These are phyloP conservation scores for Neosilurus hyrtlii DNA, from an alignment of 2,797 vertebrate genomes.

Conservation along the genomic window DNA sequence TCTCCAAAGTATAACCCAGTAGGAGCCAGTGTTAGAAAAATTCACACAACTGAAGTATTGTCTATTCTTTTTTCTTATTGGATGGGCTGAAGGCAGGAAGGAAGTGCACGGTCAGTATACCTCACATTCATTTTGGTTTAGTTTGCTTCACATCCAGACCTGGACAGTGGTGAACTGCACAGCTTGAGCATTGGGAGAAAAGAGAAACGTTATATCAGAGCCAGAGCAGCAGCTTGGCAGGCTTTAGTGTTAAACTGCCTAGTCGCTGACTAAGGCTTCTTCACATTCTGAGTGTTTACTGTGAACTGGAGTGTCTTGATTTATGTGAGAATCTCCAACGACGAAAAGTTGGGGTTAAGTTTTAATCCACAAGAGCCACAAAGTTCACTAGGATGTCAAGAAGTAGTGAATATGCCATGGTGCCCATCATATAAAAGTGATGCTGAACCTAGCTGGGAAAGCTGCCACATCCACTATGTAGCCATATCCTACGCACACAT, in stretches of 20 bases:
- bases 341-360: not conserved
- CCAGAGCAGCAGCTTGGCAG: conserved; percentile 22
- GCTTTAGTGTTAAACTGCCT: not conserved
- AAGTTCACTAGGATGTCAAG: not conserved
- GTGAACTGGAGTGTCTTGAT: not conserved
- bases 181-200: conserved; percentile 16
- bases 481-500: not conserved
- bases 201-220: conserved; percentile 19
- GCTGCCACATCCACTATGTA: not conserved
- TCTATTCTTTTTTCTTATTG: conserved; percentile 26
- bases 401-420: not conserved
- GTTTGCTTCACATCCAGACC: not conserved
- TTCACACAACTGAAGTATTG: conserved; percentile 31
- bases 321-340: not conserved
- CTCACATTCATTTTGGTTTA: not conserved
- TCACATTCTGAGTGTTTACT: conserved; percentile 5
- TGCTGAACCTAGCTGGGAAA: not conserved
- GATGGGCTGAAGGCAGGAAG: conserved; percentile 33
- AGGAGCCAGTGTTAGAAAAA: conserved; percentile 36
- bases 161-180: conserved; percentile 1
- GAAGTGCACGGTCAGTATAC: conserved; percentile 38
- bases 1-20: conserved; percentile 17
- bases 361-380: not conserved
- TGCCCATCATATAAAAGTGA: not conserved
- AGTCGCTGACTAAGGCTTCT: conserved; percentile 14